Base-by-base conservation (phyloP, 2,113 vertebrate genomes). In the Gorsachius goisagi region DNA sequence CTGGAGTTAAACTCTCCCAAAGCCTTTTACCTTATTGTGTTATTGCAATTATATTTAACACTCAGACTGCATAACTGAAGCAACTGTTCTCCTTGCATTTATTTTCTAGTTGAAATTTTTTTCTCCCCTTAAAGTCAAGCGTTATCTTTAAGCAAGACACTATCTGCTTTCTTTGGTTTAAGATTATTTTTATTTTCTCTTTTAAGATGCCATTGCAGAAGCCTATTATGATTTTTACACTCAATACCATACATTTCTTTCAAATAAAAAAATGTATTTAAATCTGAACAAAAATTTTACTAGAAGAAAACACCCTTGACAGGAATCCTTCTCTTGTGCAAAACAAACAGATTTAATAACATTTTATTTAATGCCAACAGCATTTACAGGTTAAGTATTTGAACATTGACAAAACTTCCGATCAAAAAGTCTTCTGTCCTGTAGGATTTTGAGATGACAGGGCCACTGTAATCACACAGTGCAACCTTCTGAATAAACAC, bases 131-230 rank as follows among this genome's bases (percentile, higher is more conserved):
- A 7, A 90, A 58, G 37, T n/a, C 85, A 84, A 71, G 26, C 10
- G 59, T 83, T 89, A 90, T 55, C 71, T 95, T 96, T 93, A 96
- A 96, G 81, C 75, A 97, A 91, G 91, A 96, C 91, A 89, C 77
- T 95, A 95, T 76, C 78, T 97, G 78, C 93, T 91, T 91, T 93
- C 79, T 85, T 94, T 79, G 81, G 67, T 97, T 95, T 96, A 94
- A 92, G 66, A 88, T 95, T 78, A 67, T 60, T 89, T 93, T 95
- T 97, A 94, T 97, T 97, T 91, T 89, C 75, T 56, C 24, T 88
- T 96, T 96, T 85, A 93, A 75, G 72, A 85, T 88, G 91, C 67
- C 87, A 93, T 73, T 83, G 82, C 85, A 90, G 55, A 91, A 69
- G 62, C 63, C 90, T 96, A 50, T 50, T 37, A 76, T 39, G 15